Conservation (phyloP, 2,113 vertebrate genomes). For the Rhinoptilus africanus region DNA sequence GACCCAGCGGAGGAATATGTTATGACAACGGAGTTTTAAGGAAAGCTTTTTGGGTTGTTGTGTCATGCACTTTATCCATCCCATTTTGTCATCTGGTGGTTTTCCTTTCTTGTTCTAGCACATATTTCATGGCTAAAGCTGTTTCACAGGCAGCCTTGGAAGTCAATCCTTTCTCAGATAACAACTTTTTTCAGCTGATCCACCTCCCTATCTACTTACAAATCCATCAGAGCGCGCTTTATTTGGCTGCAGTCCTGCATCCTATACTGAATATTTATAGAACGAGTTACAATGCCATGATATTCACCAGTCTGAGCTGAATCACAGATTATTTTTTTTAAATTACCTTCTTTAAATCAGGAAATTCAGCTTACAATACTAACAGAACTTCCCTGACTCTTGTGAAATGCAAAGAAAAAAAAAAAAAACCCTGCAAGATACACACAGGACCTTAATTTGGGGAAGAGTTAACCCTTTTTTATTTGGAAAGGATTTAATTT, state of each 20-base stretch:
- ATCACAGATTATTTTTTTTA: neutral
- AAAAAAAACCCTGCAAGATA: neutral
- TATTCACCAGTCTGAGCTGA: neutral
- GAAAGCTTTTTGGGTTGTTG: constrained; percentile 47
- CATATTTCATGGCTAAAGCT: constrained; percentile 29
- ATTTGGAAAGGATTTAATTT: neutral
- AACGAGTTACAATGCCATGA: neutral
- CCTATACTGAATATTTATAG: neutral
- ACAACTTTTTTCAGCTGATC: constrained; percentile 25
- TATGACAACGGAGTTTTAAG: constrained; percentile 51
- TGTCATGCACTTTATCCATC: constrained; percentile 35
- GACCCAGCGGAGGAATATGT: constrained; percentile 1
- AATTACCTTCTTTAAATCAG: neutral
- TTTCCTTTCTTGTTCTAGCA: constrained; percentile 41
- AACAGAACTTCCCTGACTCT: neutral
- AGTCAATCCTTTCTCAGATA: constrained; percentile 43
- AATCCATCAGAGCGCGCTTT: neutral
- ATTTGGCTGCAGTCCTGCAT: neutral
- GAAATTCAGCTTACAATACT: neutral
- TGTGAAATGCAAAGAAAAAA: neutral
- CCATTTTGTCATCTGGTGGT: constrained; percentile 38
- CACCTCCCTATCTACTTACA: neutral
- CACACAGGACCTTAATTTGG: neutral
- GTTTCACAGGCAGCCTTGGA: constrained; percentile 28
- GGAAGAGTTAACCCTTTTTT: neutral